Base-by-base conservation (phyloP, 2,113 vertebrate species). In the Tringa solitaria region DNA sequence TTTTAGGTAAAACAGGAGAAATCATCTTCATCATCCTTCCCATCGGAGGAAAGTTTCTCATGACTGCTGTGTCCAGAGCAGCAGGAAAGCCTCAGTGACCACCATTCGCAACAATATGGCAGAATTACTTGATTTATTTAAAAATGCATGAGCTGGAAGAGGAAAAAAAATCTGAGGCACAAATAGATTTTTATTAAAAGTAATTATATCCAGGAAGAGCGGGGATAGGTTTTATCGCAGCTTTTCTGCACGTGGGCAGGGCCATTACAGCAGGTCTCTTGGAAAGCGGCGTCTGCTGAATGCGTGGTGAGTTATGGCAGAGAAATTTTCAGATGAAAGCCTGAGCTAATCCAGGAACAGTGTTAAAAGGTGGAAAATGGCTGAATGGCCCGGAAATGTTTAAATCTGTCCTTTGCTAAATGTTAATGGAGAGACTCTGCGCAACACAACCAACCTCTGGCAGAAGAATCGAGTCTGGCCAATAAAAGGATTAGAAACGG, bases 161-260 rank as follows among this genome's bases (percentile, higher is more conserved):
- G 79, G 45, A 91, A 94, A 91, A 94, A 91, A 64, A 78, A 73
- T 90, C 77, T 54, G 90, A 90, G 37, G 72, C 76, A 54, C 28
- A 91, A 91, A 93, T 39, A 90, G 87, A 74, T 67, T 88, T 77
- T 77, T 59, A 96, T 90, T 83, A 39, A 48, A 87, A 95, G 65
- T 74, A 94, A 96, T 91, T 80, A 68, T n/a, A 61, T 27, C 35
- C 74, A 89, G 95, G 84, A 96, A 95, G 82, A 64, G 57, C 14
- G 2, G 54, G 74, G 46, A 54, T 45, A n/a, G 61, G 24, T 75
- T 95, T 94, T 89, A 69, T 56, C 70, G 5, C 30, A 67, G 59
- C 14, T 2, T 59, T 88, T 88, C 90, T 74, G 51, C 28, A 7
- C 26, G 87, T 9, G 53, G 79, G 48, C 82, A 91, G 63, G 50